Evolutionary conservation across 2,797 vertebrate genomes (phyloP).

Genomic region (Hybognathus amarus): DNA sequence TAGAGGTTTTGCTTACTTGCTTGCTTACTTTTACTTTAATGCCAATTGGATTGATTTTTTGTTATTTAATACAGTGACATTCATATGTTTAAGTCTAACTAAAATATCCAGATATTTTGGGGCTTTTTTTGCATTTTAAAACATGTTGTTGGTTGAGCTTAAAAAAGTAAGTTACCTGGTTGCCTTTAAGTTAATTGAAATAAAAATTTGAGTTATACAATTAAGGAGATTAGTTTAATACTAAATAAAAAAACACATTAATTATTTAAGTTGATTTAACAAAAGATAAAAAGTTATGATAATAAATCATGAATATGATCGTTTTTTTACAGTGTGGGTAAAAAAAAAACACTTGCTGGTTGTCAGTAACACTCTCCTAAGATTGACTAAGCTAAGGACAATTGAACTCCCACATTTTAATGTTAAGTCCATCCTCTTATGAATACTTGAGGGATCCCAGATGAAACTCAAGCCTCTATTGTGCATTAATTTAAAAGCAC

Average conservation of each 20-base stretch:
- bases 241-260: no score
- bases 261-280: no score
- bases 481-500: slow-evolving; percentile 3
- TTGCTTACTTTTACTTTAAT: neutral
- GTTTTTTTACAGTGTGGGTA: no score
- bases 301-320: no score
- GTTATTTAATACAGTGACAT: neutral
- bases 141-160: no score
- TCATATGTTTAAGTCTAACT: neutral
- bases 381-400: neutral
- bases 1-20: neutral
- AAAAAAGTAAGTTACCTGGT: no score
- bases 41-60: neutral
- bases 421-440: neutral
- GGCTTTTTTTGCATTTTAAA: neutral
- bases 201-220: no score
- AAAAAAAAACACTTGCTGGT: neutral
- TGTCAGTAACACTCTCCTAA: neutral
- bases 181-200: no score
- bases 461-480: slow-evolving; percentile 9
- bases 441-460: slow-evolving; percentile 4
- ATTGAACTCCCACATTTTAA: neutral
- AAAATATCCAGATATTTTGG: neutral
- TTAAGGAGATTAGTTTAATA: no score
- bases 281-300: no score